phyloP scores from a whole-genome alignment of 2,888 invertebrate genomes.

The Eudasyphora cyanicolor region DNA sequence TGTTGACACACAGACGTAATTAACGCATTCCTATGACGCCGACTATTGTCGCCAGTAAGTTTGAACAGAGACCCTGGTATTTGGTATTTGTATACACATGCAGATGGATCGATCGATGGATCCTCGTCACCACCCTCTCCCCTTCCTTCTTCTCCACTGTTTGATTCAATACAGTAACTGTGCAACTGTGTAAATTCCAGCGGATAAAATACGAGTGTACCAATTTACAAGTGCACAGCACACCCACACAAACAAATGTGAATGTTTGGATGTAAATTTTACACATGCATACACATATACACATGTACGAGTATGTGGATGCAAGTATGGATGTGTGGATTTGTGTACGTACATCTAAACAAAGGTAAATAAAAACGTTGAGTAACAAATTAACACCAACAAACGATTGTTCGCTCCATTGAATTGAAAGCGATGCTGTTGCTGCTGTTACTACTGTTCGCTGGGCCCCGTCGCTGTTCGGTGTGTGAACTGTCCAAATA shows the following conservation, averaged over 20 bases:
- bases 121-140: neutral
- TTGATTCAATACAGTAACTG: neutral
- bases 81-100: slow-evolving; percentile 10
- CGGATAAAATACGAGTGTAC: slow-evolving; percentile 15
- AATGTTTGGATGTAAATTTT: slow-evolving; percentile 56
- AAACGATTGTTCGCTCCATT: slow-evolving; percentile 60
- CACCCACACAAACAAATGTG: slow-evolving; percentile 27
- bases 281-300: neutral
- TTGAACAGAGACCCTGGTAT: slow-evolving; percentile 17
- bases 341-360: slow-evolving; percentile 45
- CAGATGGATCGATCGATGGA: neutral
- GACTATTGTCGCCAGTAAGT: slow-evolving; percentile 59
- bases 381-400: slow-evolving; percentile 63
- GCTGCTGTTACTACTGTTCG: no score
- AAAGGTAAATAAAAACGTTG: slow-evolving; percentile 54
- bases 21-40: slow-evolving; percentile 63
- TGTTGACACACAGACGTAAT: slow-evolving; percentile 47
- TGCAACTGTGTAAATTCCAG: slow-evolving; percentile 25
- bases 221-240: slow-evolving; percentile 16
- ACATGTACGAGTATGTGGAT: neutral
- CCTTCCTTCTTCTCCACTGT: neutral
- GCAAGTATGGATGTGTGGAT: slow-evolving; percentile 1
- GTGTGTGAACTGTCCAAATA: slow-evolving; percentile 53
- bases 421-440: slow-evolving; percentile 61
- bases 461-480: no score